Evolutionary conservation across 2,113 vertebrate species (phyloP), one percentile per base, ranked within the genome.

Genomic region (Ctenomys sociabilis): DNA sequence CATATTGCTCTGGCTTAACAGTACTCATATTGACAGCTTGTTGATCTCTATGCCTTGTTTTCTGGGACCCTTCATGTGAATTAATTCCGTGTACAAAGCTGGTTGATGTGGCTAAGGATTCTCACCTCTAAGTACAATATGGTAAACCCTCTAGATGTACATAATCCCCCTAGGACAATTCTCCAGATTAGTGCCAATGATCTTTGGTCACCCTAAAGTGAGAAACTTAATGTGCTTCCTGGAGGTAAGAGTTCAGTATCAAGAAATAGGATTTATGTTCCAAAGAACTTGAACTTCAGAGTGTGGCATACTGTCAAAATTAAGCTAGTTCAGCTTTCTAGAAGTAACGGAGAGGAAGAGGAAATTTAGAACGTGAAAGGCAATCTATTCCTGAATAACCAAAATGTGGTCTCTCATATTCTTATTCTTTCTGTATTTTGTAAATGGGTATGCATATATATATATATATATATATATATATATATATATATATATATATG

Each of bases 171-270:
- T 66, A 37, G 54, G 88, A 35, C 81, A 94, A 64, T 35, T 84
- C 24, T 93, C 85, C 83, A 83, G 83, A 88, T 88, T 43, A 84
- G 75, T 82, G 64, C 26, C 61, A 63, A 78, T 35, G 61, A 93
- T 45, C 37, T 70, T 84, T 43, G 66, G 66, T 83, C 40, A 77
- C 3, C 37, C 72, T 77, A 49, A 96, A 88, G 32, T 37, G 24
- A 93, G 21, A 91, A 81, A 89, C 49, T 81, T 43, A 78, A n/a
- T 80, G 32, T 91, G 32, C 37, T 95, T 24, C 52, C 52, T 83
- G 45, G 84, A 93, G 54, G 43, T 83, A 88, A 86, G 93, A 93
- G 40, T 82, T 84, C n/a, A 83, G 81, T 77, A 90, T 95, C 30
- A 77, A 78, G 61, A 94, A 83, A 52, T 80, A 87, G 52, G 30